Evolutionary conservation across 2,113 vertebrate species (phyloP), one percentile per base, ranked within the genome.

Genomic region (Ciconia stormi): DNA sequence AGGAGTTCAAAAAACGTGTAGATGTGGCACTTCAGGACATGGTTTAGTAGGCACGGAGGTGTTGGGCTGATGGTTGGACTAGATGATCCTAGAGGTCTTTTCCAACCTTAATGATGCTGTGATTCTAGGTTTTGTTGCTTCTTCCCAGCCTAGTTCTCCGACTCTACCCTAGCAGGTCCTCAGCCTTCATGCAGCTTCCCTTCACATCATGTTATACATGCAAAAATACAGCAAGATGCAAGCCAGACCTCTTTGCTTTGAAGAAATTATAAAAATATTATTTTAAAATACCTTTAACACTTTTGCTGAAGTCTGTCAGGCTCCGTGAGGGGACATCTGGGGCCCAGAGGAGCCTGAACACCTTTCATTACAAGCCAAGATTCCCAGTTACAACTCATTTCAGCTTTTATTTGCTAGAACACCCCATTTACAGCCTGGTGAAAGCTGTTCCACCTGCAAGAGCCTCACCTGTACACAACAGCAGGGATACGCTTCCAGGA

Each of bases 401-500:
- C 66, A 91, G 69, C 26, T 76, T 34, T 53, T 17, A 34, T 44
- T 16, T 55, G 52, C 14, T 63, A 42, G 40, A 16, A 50, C 4
- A 49, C 9, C 21, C 40, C 5, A 1, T 12, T 7, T 2, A 0
- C 27, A 90, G 50, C 5, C 46, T n/a, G 26, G 4, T 4, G 61
- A 44, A 40, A 91, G 76, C 46, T 27, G 38, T 2, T 27, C 22
- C 61, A 34, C 20, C 38, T 32, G 42, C 50, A 6, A 42, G 72
- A 82, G 72, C 90, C 98, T 95, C 82, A 99, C 99, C 99, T 99
- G 96, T 99, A 99, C 96, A 99, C 98, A 38, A 99, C 99, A 10
- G 99, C 98, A 40, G 99, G 99, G 98, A 99, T 99, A 92, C 99
- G 99, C 93, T 99, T 99, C 99, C 99, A 99, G 81, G 99, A 99